Percentiles rank a stretch among this genome's conserved stretches.
These are phyloP conservation scores for Papilio gigon DNA, from an alignment of 2,888 invertebrate species.

Conservation along the genomic window DNA sequence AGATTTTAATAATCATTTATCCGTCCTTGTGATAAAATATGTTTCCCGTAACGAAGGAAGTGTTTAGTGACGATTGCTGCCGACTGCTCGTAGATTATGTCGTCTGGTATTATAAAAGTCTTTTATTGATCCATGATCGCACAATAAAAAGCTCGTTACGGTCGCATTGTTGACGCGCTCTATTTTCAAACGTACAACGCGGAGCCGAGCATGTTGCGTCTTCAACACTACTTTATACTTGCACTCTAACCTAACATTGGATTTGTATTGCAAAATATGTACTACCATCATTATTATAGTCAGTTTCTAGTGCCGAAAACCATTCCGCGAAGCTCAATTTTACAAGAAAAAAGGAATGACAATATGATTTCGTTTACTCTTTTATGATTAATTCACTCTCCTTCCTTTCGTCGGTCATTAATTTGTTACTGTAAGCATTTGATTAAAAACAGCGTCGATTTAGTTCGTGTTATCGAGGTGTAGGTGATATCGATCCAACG, in stretches of 20 bases:
- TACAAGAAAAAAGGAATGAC: too few relatives aligned
- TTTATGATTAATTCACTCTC: too few relatives aligned
- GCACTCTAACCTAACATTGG: neutral
- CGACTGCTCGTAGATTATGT: conserved; percentile 12
- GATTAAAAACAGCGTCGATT: neutral
- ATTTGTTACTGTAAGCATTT: too few relatives aligned
- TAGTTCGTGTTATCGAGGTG: neutral
- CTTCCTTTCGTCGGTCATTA: too few relatives aligned
- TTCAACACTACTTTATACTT: neutral
- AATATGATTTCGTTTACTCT: too few relatives aligned
- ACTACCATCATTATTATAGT: too few relatives aligned
- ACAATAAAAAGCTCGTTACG: conserved; percentile 38
- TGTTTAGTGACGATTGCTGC: conserved; percentile 23
- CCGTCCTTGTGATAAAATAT: conserved; percentile 27
- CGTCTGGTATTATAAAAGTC: conserved; percentile 38
- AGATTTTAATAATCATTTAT: conserved; percentile 34
- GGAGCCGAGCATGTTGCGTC: conserved; percentile 2
- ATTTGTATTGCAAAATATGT: neutral
- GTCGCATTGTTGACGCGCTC: conserved; percentile 34
- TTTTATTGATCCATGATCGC: conserved; percentile 42
- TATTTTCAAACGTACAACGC: conserved; percentile 29
- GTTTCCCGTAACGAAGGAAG: conserved; percentile 37
- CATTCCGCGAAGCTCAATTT: too few relatives aligned
- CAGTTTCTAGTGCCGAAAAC: too few relatives aligned
- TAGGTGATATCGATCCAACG: conserved; percentile 36